Evolutionary conservation across 2,888 invertebrate species (phyloP).

Genomic region (Acrocera orbiculus): DNA sequence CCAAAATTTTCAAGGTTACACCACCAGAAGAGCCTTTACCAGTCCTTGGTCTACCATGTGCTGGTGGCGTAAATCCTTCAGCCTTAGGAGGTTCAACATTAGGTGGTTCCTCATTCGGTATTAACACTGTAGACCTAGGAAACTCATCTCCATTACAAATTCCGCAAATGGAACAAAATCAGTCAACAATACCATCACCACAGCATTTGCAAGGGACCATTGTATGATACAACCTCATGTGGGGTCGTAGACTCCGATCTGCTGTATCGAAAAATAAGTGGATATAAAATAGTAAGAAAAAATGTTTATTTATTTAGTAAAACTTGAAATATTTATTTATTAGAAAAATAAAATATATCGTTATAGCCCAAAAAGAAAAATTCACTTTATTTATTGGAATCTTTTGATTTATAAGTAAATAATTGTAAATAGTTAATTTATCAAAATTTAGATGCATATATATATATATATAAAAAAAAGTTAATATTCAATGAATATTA

Average conservation of each 20-base stretch:
- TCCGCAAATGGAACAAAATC: slow-evolving; percentile 22
- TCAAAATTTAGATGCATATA: background rate
- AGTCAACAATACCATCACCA: slow-evolving; percentile 32
- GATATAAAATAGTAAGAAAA: slow-evolving; percentile 26
- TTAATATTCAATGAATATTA: slow-evolving; percentile 13
- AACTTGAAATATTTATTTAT: too few relatives aligned
- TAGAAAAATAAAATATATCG: too few relatives aligned
- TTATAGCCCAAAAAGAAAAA: too few relatives aligned
- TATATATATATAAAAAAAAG: too few relatives aligned
- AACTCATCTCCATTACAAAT: slow-evolving; percentile 46
- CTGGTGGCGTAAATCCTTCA: slow-evolving; percentile 31
- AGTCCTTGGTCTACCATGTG: slow-evolving; percentile 27
- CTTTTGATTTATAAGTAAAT: background rate
- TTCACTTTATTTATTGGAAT: background rate
- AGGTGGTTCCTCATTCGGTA: slow-evolving; percentile 25
- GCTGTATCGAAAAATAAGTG: slow-evolving; percentile 44
- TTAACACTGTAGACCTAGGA: slow-evolving; percentile 27
- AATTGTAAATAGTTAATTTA: background rate
- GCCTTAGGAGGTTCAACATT: slow-evolving; percentile 22
- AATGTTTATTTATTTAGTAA: too few relatives aligned
- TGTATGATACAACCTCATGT: slow-evolving; percentile 90
- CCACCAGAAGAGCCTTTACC: slow-evolving; percentile 44
- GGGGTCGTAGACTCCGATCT: slow-evolving; percentile 74
- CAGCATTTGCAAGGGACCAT: slow-evolving; percentile 77
- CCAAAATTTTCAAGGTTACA: slow-evolving; percentile 35